These are phyloP conservation scores for Graptemys geographica DNA, from an alignment of 2,797 vertebrate genomes.

Conservation along the genomic window DNA sequence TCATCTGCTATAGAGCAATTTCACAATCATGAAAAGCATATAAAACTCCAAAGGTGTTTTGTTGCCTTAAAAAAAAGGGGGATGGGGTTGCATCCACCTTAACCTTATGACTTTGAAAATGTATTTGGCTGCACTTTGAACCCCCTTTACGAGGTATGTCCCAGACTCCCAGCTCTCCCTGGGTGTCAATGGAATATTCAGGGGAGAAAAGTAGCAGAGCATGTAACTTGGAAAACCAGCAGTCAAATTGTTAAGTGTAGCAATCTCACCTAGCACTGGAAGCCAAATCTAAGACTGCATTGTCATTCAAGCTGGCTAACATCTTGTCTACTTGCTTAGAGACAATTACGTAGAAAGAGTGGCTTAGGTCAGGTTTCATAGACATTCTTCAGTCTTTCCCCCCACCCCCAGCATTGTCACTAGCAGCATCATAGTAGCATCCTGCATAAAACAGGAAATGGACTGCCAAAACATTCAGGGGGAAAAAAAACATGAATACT, in stretches of 20 bases:
- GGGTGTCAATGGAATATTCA: neutral
- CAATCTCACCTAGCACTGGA: neutral
- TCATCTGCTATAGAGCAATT: neutral
- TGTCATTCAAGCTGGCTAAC: neutral
- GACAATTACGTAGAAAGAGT: neutral
- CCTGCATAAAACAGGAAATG: neutral
- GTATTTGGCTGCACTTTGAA: neutral
- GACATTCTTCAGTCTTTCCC: neutral
- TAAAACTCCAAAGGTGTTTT: neutral
- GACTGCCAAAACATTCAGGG: neutral
- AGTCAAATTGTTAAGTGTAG: neutral
- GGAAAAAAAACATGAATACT: neutral
- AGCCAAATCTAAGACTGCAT: neutral
- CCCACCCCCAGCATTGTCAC: neutral
- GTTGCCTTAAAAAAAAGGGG: neutral
- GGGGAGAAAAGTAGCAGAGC: neutral
- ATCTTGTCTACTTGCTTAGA: neutral
- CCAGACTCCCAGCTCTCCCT: neutral
- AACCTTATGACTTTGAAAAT: neutral
- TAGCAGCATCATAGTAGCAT: neutral
- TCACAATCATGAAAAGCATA: neutral
- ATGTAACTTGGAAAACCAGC: neutral
- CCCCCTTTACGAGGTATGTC: neutral
- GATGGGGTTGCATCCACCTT: neutral
- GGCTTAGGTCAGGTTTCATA: neutral